These are phyloP conservation scores for Cynopterus brachyotis DNA, from an alignment of 2,113 vertebrate species.

Conservation along the genomic window DNA sequence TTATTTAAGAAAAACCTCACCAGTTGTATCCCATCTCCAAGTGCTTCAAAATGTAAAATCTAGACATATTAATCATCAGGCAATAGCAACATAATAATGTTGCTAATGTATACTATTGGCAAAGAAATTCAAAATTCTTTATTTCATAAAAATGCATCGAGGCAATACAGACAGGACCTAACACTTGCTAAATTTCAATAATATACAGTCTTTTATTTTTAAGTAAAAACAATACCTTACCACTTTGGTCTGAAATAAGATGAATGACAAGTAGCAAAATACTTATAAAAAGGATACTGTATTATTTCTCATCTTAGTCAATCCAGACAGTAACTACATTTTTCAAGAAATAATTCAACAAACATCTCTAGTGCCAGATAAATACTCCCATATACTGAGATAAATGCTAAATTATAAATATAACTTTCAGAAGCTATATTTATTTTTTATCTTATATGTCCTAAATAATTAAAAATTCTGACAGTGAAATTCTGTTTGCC, in stretches of 20 bases:
- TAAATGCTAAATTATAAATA: conserved; percentile 29
- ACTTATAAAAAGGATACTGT: not conserved
- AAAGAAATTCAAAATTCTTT: conserved; percentile 20
- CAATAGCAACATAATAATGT: not conserved
- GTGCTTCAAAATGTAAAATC: not conserved
- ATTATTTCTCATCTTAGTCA: not conserved
- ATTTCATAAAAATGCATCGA: not conserved
- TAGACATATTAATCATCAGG: not conserved
- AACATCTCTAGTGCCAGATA: not conserved
- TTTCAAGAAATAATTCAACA: not conserved
- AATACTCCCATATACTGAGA: not conserved
- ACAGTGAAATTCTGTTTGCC: conserved; percentile 29
- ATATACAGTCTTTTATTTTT: not conserved
- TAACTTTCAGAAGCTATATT: conserved; percentile 18
- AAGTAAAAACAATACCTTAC: not conserved
- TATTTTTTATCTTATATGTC: not conserved
- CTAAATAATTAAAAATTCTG: conserved; percentile 4
- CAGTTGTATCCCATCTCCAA: not conserved
- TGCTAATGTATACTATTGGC: not conserved
- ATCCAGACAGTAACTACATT: not conserved
- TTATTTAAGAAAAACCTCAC: not conserved
- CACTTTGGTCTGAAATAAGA: conserved; percentile 26
- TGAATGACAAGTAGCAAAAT: conserved; percentile 48
- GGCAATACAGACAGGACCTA: not conserved
- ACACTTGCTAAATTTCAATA: conserved; percentile 30